Conservation (phyloP, 2,888 invertebrate genomes). For the Hyalella azteca region DNA sequence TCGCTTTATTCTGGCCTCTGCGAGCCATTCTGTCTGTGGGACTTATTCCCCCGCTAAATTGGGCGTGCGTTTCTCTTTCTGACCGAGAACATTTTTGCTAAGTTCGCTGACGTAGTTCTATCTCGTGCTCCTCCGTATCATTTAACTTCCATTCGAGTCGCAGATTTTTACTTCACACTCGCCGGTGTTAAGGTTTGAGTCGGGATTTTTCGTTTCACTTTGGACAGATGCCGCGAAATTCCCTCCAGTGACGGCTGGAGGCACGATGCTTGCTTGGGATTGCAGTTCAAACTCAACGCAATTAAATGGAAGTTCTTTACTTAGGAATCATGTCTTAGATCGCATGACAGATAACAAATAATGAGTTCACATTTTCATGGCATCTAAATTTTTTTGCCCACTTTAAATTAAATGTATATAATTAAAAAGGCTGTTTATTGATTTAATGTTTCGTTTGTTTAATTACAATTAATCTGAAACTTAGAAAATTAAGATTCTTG, state of each 20-base stretch:
- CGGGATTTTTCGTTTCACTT: conserved; percentile 10
- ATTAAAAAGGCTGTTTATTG: too few relatives aligned
- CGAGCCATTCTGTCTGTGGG: conserved; percentile 14
- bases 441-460: not conserved
- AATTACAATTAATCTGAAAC: not conserved
- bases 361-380: too few relatives aligned
- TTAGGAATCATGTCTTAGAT: too few relatives aligned
- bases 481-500: not conserved
- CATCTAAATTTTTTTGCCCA: too few relatives aligned
- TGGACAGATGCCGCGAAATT: conserved; percentile 1
- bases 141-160: conserved; percentile 35
- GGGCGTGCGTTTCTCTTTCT: conserved; percentile 32
- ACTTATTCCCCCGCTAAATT: conserved; percentile 19
- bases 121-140: conserved; percentile 14
- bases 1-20: not conserved
- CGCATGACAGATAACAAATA: too few relatives aligned
- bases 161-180: conserved; percentile 28
- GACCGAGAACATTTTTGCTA: not conserved
- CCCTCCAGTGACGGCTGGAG: not conserved
- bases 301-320: too few relatives aligned
- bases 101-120: conserved; percentile 7
- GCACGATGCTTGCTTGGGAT: too few relatives aligned
- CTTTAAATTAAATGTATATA: too few relatives aligned
- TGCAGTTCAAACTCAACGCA: too few relatives aligned
- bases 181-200: conserved; percentile 10